A percentile compares a stretch with the other conserved stretches of the same genome.
Evolutionary conservation across 1,140 invertebrate genomes (phyloP).

Genomic region (Nebria ingens): DNA sequence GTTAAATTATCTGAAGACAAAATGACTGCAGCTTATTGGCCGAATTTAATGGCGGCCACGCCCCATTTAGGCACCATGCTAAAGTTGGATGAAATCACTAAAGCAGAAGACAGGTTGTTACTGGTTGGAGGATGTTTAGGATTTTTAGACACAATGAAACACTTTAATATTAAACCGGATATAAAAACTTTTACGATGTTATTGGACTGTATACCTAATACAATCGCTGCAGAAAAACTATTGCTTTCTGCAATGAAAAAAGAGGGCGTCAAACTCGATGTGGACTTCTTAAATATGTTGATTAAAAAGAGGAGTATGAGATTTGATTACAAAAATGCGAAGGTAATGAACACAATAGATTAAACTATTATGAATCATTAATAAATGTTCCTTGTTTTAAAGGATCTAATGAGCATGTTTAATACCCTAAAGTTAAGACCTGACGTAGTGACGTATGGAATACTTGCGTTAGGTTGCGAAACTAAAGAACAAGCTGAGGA

Average conservation of each 20-base stretch:
- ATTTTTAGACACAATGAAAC: constrained; percentile 63
- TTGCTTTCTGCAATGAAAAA: constrained; percentile 48
- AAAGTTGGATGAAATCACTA: constrained; percentile 41
- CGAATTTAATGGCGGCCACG: constrained; percentile 45
- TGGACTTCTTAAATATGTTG: constrained; percentile 76
- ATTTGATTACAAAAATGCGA: constrained; percentile 51
- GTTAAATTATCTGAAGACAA: constrained; percentile 7
- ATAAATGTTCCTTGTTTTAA: background rate
- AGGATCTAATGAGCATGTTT: constrained; percentile 55
- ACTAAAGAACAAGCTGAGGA: constrained; percentile 44
- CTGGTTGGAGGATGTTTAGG: constrained; percentile 69
- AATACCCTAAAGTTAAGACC: constrained; percentile 46
- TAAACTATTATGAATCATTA: constrained; percentile 10
- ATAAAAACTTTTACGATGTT: constrained; percentile 70
- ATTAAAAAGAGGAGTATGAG: constrained; percentile 67
- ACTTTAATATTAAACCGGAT: constrained; percentile 54
- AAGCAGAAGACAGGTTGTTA: constrained; percentile 55
- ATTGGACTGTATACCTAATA: constrained; percentile 57
- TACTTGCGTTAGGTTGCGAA: constrained; percentile 66
- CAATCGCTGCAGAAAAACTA: constrained; percentile 51
- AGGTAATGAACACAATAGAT: constrained; percentile 44
- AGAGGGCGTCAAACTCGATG: constrained; percentile 52
- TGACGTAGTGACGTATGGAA: constrained; percentile 76
- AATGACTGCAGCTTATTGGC: no score
- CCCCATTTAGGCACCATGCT: constrained; percentile 48